Percentiles rank a stretch among this genome's conserved stretches.
Conservation (phyloP, 1,140 invertebrate species). For the Habropoda laboriosa region DNA sequence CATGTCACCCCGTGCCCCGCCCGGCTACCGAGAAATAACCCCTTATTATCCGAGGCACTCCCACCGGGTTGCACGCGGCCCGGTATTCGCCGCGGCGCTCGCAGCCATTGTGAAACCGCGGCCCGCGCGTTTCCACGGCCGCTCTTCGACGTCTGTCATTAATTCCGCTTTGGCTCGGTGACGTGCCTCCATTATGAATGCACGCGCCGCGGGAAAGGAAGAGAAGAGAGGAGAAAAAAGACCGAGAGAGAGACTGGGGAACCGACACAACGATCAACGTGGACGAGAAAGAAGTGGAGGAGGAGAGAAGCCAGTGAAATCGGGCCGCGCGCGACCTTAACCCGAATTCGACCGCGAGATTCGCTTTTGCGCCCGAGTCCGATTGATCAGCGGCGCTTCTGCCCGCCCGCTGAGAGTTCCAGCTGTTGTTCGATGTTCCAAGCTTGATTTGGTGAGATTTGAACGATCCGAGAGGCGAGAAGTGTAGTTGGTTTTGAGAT, state of each 20-base stretch:
- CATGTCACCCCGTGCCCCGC: slow-evolving; percentile 40
- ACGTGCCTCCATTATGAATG: slow-evolving; percentile 53
- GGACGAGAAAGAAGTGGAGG: no score
- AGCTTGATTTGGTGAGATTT: no score
- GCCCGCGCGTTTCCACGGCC: slow-evolving; percentile 59
- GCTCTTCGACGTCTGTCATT: slow-evolving; percentile 68
- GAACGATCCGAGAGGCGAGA: no score
- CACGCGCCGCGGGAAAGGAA: slow-evolving; percentile 4
- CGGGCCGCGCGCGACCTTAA: slow-evolving; percentile 10
- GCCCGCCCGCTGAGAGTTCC: no score
- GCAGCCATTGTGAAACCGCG: slow-evolving; percentile 62
- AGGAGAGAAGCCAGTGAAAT: slow-evolving; percentile 17
- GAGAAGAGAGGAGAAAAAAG: neutral
- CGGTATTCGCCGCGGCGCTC: slow-evolving; percentile 46
- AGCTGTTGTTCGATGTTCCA: no score
- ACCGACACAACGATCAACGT: neutral
- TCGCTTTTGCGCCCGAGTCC: no score
- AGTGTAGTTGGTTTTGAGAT: no score
- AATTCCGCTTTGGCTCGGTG: slow-evolving; percentile 65
- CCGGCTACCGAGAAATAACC: slow-evolving; percentile 68
- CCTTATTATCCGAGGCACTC: slow-evolving; percentile 67
- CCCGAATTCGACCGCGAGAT: slow-evolving; percentile 19
- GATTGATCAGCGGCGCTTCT: no score
- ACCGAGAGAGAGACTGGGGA: neutral
- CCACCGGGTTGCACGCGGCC: slow-evolving; percentile 58